phyloP scores from a whole-genome alignment of 1,140 invertebrate genomes.

The Musca vetustissima region DNA sequence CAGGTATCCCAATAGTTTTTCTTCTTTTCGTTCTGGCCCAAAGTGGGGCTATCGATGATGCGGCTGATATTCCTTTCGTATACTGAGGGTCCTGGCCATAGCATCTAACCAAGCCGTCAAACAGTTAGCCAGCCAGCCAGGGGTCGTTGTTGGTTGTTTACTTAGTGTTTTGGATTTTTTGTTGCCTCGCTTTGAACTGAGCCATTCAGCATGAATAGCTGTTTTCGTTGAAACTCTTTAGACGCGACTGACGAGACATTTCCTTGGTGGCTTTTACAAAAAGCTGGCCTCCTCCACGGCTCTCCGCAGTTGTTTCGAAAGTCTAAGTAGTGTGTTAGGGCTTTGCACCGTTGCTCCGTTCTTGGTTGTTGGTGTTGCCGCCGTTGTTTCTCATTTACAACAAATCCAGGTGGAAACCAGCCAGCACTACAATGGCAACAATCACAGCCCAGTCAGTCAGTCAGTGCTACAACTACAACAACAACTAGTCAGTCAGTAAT shows the following conservation, averaged over 20 bases:
- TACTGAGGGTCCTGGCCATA: too few relatives aligned
- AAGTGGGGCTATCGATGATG: too few relatives aligned
- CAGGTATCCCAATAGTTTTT: too few relatives aligned
- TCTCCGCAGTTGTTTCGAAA: too few relatives aligned
- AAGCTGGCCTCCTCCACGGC: background rate
- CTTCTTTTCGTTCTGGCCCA: too few relatives aligned
- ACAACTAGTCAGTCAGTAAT: background rate
- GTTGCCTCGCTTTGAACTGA: too few relatives aligned
- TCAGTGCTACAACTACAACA: background rate
- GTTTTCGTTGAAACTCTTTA: conserved; percentile 54
- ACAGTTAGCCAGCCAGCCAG: too few relatives aligned
- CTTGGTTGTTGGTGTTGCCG: background rate
- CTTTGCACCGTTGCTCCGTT: background rate
- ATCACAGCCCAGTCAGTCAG: background rate
- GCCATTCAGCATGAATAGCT: conserved; percentile 25
- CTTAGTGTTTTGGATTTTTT: too few relatives aligned
- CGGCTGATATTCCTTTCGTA: too few relatives aligned
- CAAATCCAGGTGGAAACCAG: conserved; percentile 14
- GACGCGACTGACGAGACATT: conserved; percentile 49
- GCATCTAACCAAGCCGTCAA: too few relatives aligned
- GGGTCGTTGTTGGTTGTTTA: too few relatives aligned
- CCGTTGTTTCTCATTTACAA: conserved; percentile 9
- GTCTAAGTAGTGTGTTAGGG: too few relatives aligned
- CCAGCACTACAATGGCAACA: background rate
- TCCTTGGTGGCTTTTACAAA: conserved; percentile 25